Evolutionary conservation across 2,888 invertebrate genomes (phyloP), one percentile per base, ranked within the genome.

Genomic region (Hybos culiciformis): DNA sequence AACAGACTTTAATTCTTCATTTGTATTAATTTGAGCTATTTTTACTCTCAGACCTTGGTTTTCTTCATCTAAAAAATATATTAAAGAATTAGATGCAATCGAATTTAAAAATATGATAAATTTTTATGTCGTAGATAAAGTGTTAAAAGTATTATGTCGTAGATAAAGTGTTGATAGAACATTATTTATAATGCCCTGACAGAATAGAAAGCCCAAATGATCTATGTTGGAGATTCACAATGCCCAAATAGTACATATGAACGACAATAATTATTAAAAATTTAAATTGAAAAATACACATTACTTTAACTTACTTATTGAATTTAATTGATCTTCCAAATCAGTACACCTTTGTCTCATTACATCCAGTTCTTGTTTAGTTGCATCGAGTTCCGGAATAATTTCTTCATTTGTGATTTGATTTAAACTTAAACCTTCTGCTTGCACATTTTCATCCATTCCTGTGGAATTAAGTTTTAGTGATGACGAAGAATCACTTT

Each of bases 261-360:
- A n/a, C n/a, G n/a, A n/a, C n/a, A n/a, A n/a, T n/a, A n/a, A n/a
- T n/a, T 33, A 17, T 24, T 24, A 26, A 26, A 26, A 26, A 12
- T 24, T 24, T 24, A 24, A 24, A 8, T 8, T 24, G 24, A n/a
- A n/a, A n/a, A n/a, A n/a, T n/a, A n/a, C n/a, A n/a, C n/a, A 34
- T 4, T n/a, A 26, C 18, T 23, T 37, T 17, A 29, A 54, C 55
- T 55, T 52, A 62, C 62, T 66, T 47, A 65, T 62, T 50, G 77
- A 73, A 21, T 79, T 73, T 45, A 87, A 61, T 59, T 86, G 85
- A 56, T 85, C 84, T 54, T 83, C 82, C 39, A 87, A 68, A 60
- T 87, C 86, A 1, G 73, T 70, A 19, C 80, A 77, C 51, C 78
- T 73, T 52, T 80, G 74, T 53, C 83, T 80, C 57, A 86, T 85